Evolutionary conservation across 2,113 vertebrate genomes (phyloP), one percentile per base, ranked within the genome.

Genomic region (Benitochromis conjunctus): DNA sequence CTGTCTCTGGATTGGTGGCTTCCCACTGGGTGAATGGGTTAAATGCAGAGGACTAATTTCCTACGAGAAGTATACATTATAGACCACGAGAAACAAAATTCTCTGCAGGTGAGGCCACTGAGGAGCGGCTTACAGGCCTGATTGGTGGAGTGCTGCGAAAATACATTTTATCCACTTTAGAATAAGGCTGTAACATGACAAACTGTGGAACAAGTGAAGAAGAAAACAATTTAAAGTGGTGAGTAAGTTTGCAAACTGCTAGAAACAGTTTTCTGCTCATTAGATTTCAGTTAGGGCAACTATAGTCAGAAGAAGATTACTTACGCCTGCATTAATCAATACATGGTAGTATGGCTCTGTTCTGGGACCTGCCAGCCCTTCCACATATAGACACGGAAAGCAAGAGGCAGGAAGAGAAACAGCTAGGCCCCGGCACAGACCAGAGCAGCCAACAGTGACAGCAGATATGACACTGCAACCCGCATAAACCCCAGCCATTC

Each of bases 391-490:
- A 66, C 34, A 21, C 12, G 19, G 19, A 66, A 66, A 41, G 2
- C 62, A 62, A 64, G 31, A 64, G 3, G 9, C 38, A 11, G 38
- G 38, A 9, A 48, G 46, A 48, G 46, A 14, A 48, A 6, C 46
- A 48, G 46, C 46, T 16, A 16, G 43, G 13, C 43, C 43, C 38
- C 8, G 2, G 41, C 34, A 64, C 60, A n/a, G 60, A 12, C 60
- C 0, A 0, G 60, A 10, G 58, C 0, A 4, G 36, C 36, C 7
- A 69, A 21, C 36, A 66, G 62, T 41, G 38, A 26, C n/a, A 9
- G 1, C 64, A 43, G 12, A 24, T 69, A 69, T 5, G 0, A 24
- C 21, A 14, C 4, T 24, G 64, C 26, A 26, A 26, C 26, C 26
- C 3, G 26, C 26, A 26, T 2, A 26, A 26, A 26, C 26, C 26